Evolutionary conservation across 2,797 vertebrate species (phyloP).

Genomic region (Oreochromis mossambicus): DNA sequence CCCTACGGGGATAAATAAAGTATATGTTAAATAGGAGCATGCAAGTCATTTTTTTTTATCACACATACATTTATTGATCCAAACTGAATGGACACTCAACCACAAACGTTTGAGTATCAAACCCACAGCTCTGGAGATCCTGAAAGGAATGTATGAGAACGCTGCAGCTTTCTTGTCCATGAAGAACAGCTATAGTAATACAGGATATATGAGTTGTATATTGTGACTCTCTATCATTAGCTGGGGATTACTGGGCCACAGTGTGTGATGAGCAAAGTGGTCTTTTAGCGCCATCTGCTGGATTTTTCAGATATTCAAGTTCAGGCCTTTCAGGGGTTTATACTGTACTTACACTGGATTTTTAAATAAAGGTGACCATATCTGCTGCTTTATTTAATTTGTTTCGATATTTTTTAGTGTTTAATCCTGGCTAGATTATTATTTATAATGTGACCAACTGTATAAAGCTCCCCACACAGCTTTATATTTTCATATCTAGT

Average conservation of each 20-base stretch:
- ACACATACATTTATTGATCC: neutral
- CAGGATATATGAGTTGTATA: neutral
- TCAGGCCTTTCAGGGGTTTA: neutral
- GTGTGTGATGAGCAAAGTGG: neutral
- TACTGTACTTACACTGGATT: neutral
- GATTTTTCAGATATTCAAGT: neutral
- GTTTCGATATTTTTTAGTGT: neutral
- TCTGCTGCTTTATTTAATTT: neutral
- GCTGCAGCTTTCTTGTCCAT: neutral
- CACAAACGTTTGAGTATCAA: neutral
- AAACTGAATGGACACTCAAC: neutral
- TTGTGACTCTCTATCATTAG: neutral
- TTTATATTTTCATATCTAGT: too few species aligned
- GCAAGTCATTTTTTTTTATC: neutral
- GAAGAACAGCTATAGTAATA: neutral
- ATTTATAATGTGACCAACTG: too few species aligned
- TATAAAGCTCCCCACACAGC: too few species aligned
- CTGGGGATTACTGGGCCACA: neutral
- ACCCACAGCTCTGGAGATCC: neutral
- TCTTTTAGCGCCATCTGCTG: neutral
- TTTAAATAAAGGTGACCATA: neutral
- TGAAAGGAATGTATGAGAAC: neutral
- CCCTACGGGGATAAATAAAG: too few species aligned
- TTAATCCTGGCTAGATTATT: neutral
- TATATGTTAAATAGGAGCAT: neutral